These are phyloP conservation scores for Xenopus borealis DNA, from an alignment of 2,113 vertebrate genomes.

Conservation along the genomic window DNA sequence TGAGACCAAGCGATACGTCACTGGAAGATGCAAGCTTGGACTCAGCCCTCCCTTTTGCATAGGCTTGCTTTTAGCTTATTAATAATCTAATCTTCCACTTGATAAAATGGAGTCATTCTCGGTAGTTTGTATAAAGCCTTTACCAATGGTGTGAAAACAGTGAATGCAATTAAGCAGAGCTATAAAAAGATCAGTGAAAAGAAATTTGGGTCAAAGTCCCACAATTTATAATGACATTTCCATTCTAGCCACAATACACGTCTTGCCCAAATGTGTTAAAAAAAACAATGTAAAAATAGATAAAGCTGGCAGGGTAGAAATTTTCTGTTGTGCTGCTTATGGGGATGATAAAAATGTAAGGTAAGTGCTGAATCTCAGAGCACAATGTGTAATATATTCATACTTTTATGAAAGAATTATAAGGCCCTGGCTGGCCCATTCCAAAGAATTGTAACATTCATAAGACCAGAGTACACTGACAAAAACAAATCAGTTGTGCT, in stretches of 20 bases:
- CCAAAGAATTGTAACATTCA: no score
- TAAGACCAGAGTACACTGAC: no score
- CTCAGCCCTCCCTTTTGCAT: no score
- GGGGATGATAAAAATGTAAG: constrained; percentile 14
- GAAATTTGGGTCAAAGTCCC: constrained; percentile 37
- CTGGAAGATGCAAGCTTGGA: no score
- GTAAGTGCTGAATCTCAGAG: not conserved
- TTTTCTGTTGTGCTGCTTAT: not conserved
- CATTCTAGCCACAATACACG: constrained; percentile 21
- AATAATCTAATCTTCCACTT: no score
- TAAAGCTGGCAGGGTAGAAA: constrained; percentile 1
- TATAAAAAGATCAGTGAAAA: constrained; percentile 27
- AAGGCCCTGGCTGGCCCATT: no score
- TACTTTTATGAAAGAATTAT: no score
- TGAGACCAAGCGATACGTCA: no score
- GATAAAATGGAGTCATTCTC: no score
- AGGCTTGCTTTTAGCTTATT: no score
- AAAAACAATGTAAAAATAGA: constrained; percentile 5
- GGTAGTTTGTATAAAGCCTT: not conserved
- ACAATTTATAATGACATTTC: constrained; percentile 32
- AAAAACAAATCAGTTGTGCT: no score
- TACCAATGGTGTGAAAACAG: not conserved
- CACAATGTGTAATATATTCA: no score
- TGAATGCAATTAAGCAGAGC: not conserved
- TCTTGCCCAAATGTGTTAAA: constrained; percentile 27